A percentile compares a stretch with the other conserved stretches of the same genome.
Evolutionary conservation across 2,888 invertebrate species (phyloP).

Genomic region (Cephus pygmeus): DNA sequence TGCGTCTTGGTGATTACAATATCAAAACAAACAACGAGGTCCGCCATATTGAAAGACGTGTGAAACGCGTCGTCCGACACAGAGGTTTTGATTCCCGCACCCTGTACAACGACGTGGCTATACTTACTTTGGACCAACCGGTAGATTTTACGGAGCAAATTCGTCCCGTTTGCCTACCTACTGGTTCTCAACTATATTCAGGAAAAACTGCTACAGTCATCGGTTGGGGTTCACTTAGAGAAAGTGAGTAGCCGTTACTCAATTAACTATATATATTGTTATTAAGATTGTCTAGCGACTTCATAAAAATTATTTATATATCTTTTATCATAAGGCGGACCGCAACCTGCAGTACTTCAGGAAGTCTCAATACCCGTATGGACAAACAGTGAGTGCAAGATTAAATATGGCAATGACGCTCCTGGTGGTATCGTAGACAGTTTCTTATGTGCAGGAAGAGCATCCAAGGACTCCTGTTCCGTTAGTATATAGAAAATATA

Average conservation of each 20-base stretch:
- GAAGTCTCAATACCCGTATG: constrained; percentile 88
- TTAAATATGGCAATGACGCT: constrained; percentile 86
- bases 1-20: constrained; percentile 85
- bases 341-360: constrained; percentile 83
- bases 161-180: constrained; percentile 83
- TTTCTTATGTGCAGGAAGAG: constrained; percentile 89
- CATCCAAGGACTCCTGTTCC: constrained; percentile 88
- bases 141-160: constrained; percentile 79
- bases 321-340: constrained; percentile 72
- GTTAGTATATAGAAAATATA: constrained; percentile 70
- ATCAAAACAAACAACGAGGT: constrained; percentile 81
- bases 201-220: constrained; percentile 83
- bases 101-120: constrained; percentile 86
- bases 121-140: constrained; percentile 82
- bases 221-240: constrained; percentile 88
- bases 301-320: neutral
- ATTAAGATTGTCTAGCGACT: neutral
- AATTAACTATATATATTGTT: neutral
- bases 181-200: constrained; percentile 72
- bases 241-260: constrained; percentile 70
- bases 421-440: constrained; percentile 90
- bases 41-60: constrained; percentile 80
- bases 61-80: constrained; percentile 86
- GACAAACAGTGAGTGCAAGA: constrained; percentile 81
- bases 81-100: constrained; percentile 86